Evolutionary conservation across 2,113 vertebrate species (phyloP).

Genomic region (Gorsachius goisagi): DNA sequence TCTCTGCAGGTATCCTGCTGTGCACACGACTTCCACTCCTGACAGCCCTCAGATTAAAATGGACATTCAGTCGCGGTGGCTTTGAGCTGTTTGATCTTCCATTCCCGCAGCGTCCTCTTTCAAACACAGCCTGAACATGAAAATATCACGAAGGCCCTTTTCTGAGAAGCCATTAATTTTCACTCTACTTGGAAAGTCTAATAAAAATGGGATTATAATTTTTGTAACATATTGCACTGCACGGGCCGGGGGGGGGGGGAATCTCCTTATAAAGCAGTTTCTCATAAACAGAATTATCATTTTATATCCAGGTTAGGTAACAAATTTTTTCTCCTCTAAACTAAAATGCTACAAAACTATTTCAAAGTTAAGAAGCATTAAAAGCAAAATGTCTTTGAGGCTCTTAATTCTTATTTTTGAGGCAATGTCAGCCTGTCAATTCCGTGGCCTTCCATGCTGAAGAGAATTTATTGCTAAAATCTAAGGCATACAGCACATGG

Average conservation of each 20-base stretch:
- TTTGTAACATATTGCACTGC: neutral
- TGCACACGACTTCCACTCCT: neutral
- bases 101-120: neutral
- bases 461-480: neutral
- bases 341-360: neutral
- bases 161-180: neutral
- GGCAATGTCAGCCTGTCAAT: neutral
- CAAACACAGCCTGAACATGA: accelerated
- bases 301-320: neutral
- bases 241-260: accelerated
- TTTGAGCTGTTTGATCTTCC: neutral
- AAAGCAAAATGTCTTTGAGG: neutral
- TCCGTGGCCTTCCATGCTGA: neutral
- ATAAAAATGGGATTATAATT: neutral
- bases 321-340: neutral
- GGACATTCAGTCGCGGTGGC: neutral
- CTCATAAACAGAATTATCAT: accelerated
- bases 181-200: neutral
- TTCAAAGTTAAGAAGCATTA: neutral
- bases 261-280: neutral
- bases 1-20: neutral
- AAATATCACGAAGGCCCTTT: neutral
- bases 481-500: neutral
- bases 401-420: neutral
- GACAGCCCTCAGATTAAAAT: neutral